These are phyloP conservation scores for Podargus strigoides DNA, from an alignment of 2,797 vertebrate species.

Conservation along the genomic window DNA sequence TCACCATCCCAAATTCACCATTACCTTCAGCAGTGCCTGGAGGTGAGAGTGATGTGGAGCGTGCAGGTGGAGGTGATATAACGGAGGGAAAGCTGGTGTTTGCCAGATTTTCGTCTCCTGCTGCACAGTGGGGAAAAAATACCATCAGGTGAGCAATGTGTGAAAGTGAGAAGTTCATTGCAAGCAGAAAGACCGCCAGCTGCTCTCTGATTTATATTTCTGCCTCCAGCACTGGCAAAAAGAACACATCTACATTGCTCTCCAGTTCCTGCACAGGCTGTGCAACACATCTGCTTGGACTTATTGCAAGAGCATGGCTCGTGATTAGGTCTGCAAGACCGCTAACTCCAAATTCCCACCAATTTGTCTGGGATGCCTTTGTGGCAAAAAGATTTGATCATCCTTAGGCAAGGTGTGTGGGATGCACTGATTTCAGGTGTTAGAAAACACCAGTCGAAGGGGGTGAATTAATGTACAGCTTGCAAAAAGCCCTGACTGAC, in stretches of 20 bases:
- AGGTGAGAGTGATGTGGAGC: constrained; percentile 2
- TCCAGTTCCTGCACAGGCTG: background rate
- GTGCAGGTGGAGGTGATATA: background rate
- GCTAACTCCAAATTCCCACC: background rate
- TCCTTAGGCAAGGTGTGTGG: background rate
- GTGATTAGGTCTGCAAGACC: background rate
- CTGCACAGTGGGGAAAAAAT: background rate
- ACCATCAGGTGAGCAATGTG: background rate
- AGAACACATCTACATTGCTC: background rate
- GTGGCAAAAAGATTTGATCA: background rate
- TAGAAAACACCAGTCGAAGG: background rate
- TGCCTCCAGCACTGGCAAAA: background rate
- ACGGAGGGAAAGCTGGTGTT: background rate
- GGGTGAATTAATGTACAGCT: background rate
- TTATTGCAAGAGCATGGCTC: background rate
- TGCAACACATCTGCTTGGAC: background rate
- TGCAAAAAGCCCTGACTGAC: background rate
- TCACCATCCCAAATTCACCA: accelerated
- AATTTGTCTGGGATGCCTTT: background rate
- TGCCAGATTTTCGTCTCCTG: background rate
- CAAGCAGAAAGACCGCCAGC: background rate
- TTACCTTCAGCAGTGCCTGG: background rate
- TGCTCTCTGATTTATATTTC: background rate
- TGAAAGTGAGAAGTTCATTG: background rate
- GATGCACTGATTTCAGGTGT: background rate